A percentile compares a stretch with the other conserved stretches of the same genome.
phyloP scores from a whole-genome alignment of 2,888 invertebrate genomes.

The Plusia festucae region DNA sequence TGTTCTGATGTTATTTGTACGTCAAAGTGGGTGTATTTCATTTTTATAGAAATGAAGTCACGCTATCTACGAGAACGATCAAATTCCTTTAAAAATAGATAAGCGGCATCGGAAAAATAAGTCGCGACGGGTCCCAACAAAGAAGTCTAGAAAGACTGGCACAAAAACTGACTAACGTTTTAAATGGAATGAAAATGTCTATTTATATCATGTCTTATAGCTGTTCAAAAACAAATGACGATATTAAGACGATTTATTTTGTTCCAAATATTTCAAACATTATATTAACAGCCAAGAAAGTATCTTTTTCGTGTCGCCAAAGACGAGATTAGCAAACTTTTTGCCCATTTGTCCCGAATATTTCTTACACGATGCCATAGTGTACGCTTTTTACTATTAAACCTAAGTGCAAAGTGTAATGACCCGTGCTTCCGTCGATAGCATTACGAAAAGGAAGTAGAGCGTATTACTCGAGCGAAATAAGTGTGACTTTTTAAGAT shows the following conservation, averaged over 20 bases:
- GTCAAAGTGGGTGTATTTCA: not conserved
- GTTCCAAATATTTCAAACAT: too few species aligned
- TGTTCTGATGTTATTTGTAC: not conserved
- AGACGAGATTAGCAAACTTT: not conserved
- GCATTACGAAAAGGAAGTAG: constrained; percentile 4
- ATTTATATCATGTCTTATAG: not conserved
- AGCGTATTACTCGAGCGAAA: constrained; percentile 3
- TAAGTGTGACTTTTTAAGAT: constrained; percentile 3
- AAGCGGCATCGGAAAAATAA: not conserved
- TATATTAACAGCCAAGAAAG: not conserved
- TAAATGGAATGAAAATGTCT: not conserved
- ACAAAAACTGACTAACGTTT: not conserved
- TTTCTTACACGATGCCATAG: not conserved
- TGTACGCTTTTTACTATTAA: constrained; percentile 1
- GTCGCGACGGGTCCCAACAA: not conserved
- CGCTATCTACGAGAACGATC: not conserved
- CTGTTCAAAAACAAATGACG: not conserved
- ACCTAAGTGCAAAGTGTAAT: constrained; percentile 9
- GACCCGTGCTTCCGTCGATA: constrained; percentile 9
- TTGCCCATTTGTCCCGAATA: not conserved
- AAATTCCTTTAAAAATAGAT: not conserved
- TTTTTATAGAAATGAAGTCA: not conserved
- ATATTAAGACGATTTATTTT: not conserved
- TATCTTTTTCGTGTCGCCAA: not conserved
- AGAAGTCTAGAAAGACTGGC: not conserved